Percentiles rank a stretch among this genome's conserved stretches.
Evolutionary conservation across 2,888 invertebrate species (phyloP).

Genomic region (Orthosia gracilis): DNA sequence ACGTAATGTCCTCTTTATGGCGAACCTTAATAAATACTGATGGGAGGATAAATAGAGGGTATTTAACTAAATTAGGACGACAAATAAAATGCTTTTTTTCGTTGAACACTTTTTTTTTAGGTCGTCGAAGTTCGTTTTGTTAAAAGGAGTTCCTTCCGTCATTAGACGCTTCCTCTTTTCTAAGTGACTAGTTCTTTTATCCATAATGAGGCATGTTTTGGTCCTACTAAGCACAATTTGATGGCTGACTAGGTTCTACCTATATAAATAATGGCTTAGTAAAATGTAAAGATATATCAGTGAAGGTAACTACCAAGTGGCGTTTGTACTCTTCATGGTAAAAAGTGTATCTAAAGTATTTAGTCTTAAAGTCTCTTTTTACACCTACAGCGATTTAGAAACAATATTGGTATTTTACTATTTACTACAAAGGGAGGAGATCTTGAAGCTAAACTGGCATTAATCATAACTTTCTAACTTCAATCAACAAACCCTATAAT

Average conservation of each 20-base stretch:
- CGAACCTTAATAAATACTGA: slow-evolving; percentile 59
- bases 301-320: not conserved
- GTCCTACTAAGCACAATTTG: slow-evolving; percentile 5
- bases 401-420: too few relatives aligned
- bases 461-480: not conserved
- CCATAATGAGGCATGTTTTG: slow-evolving; percentile 30
- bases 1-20: slow-evolving; percentile 73
- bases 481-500: not conserved
- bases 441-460: too few relatives aligned
- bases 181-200: slow-evolving; percentile 30
- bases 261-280: not conserved
- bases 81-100: slow-evolving; percentile 15
- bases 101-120: slow-evolving; percentile 8
- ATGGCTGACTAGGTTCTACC: not conserved
- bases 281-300: not conserved
- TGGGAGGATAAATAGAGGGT: slow-evolving; percentile 52
- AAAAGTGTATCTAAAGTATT: not conserved
- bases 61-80: slow-evolving; percentile 48
- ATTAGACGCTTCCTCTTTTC: slow-evolving; percentile 44
- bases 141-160: slow-evolving; percentile 26
- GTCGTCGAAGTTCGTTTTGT: not conserved
- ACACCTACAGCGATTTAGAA: too few relatives aligned
- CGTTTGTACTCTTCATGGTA: too few relatives aligned
- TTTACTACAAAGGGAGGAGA: too few relatives aligned
- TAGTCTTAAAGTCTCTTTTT: not conserved